Percentiles rank a stretch among this genome's conserved stretches.
These are phyloP conservation scores for Drosophila melanosoma DNA, from an alignment of 2,888 invertebrate species.

Conservation along the genomic window DNA sequence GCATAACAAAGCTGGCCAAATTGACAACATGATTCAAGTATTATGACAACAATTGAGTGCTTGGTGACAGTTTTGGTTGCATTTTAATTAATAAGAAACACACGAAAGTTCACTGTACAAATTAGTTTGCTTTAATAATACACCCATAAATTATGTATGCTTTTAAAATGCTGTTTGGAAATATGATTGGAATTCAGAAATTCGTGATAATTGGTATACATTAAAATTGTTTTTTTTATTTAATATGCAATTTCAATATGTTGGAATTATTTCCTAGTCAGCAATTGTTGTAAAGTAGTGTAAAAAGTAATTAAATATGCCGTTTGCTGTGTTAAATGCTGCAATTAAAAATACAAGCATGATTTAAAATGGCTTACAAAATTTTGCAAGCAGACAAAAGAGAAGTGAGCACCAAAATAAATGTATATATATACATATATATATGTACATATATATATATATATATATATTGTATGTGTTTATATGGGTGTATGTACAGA, in stretches of 20 bases:
- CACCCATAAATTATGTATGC: conserved; percentile 43
- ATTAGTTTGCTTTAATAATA: conserved; percentile 48
- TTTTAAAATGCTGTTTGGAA: conserved; percentile 39
- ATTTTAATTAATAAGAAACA: conserved; percentile 63
- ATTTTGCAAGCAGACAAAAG: conserved; percentile 40
- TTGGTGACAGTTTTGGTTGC: conserved; percentile 35
- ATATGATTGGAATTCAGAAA: conserved; percentile 20
- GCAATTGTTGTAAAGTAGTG: conserved; percentile 63
- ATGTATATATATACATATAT: background rate
- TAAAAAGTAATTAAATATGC: conserved; percentile 66
- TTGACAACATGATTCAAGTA: conserved; percentile 67
- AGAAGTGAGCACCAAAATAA: conserved; percentile 24
- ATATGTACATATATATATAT: background rate
- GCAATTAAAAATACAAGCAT: conserved; percentile 79
- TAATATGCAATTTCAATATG: conserved; percentile 53
- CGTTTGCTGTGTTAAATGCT: conserved; percentile 73
- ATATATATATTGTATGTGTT: background rate
- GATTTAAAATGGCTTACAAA: conserved; percentile 78
- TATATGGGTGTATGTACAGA: conserved; percentile 11
- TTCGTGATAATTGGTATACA: conserved; percentile 35
- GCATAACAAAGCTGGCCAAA: conserved; percentile 37
- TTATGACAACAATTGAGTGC: conserved; percentile 71
- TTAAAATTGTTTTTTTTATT: conserved; percentile 16
- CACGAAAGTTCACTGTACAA: conserved; percentile 41
- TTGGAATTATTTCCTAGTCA: conserved; percentile 55